phyloP scores from a whole-genome alignment of 2,797 vertebrate species.

The Pseudomugil gertrudae region DNA sequence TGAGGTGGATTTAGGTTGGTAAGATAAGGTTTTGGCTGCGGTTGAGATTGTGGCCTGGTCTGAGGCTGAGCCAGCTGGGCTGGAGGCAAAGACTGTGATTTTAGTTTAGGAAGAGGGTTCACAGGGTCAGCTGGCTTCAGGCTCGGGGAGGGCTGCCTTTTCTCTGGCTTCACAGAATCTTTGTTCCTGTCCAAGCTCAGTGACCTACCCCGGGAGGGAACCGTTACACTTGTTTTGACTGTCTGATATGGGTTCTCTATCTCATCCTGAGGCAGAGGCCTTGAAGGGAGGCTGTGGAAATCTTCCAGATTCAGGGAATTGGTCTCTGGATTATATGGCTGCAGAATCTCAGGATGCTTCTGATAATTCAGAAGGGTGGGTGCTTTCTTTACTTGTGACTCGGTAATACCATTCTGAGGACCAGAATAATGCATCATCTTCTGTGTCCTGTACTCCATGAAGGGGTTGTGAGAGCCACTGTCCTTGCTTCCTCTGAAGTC shows the following conservation, averaged over 20 bases:
- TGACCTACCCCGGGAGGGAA: slow-evolving; percentile 38
- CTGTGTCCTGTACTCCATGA: slow-evolving; percentile 80
- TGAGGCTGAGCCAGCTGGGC: slow-evolving; percentile 41
- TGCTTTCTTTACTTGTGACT: slow-evolving; percentile 72
- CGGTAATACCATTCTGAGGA: slow-evolving; percentile 75
- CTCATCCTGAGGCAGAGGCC: slow-evolving; percentile 57
- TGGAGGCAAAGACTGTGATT: slow-evolving; percentile 36
- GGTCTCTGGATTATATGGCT: slow-evolving; percentile 91
- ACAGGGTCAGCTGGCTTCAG: slow-evolving; percentile 33
- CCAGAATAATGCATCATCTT: slow-evolving; percentile 69
- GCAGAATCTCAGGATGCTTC: slow-evolving; percentile 91
- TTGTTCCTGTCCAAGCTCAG: slow-evolving; percentile 66
- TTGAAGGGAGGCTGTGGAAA: slow-evolving; percentile 67
- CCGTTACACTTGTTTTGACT: slow-evolving; percentile 61
- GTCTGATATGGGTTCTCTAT: slow-evolving; percentile 68
- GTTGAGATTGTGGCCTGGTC: slow-evolving; percentile 41
- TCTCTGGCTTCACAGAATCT: slow-evolving; percentile 56
- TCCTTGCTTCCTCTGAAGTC: slow-evolving; percentile 73
- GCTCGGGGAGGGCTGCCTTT: slow-evolving; percentile 53
- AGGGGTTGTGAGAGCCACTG: slow-evolving; percentile 79
- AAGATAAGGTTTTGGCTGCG: slow-evolving; percentile 54
- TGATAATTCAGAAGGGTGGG: slow-evolving; percentile 89
- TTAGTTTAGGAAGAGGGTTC: slow-evolving; percentile 30
- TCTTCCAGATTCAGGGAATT: slow-evolving; percentile 78
- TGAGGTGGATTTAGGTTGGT: slow-evolving; percentile 46